phyloP scores from a whole-genome alignment of 2,888 invertebrate genomes.

The Ichneumon xanthorius region DNA sequence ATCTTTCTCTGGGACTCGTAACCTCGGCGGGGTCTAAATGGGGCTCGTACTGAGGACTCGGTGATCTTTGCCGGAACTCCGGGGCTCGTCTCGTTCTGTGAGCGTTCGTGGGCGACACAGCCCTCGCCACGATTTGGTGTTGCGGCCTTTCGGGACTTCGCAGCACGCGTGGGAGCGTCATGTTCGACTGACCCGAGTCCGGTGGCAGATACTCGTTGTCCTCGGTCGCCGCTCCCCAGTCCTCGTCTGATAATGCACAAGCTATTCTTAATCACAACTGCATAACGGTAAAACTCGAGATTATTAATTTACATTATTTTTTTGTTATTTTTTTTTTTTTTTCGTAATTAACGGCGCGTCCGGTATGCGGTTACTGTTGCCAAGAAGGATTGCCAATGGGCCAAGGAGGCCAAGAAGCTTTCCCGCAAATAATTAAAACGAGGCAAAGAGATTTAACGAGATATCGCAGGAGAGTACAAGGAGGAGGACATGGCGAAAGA shows the following conservation, averaged over 20 bases:
- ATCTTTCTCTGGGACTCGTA: conserved; percentile 90
- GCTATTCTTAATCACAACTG: conserved; percentile 21
- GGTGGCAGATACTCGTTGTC: conserved; percentile 80
- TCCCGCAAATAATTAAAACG: conserved; percentile 68
- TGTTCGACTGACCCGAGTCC: conserved; percentile 75
- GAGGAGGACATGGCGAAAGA: conserved; percentile 55
- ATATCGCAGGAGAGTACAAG: conserved; percentile 56
- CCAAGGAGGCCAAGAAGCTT: conserved; percentile 69
- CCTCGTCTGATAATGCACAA: conserved; percentile 88
- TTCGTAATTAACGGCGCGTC: not conserved
- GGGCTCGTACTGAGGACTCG: conserved; percentile 85
- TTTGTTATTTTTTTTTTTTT: not conserved
- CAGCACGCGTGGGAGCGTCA: conserved; percentile 80
- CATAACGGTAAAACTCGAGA: conserved; percentile 20
- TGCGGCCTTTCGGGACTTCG: conserved; percentile 80
- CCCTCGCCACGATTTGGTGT: conserved; percentile 69
- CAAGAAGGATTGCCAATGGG: not conserved
- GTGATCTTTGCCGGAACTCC: conserved; percentile 84
- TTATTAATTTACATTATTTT: not conserved
- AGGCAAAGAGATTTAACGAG: conserved; percentile 66
- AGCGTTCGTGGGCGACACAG: conserved; percentile 75
- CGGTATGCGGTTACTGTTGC: not conserved
- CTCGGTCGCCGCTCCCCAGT: conserved; percentile 86
- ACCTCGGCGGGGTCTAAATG: conserved; percentile 83
- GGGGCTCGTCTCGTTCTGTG: conserved; percentile 85